Evolutionary conservation across 2,888 invertebrate genomes (phyloP).

Genomic region (Magallana nippona): DNA sequence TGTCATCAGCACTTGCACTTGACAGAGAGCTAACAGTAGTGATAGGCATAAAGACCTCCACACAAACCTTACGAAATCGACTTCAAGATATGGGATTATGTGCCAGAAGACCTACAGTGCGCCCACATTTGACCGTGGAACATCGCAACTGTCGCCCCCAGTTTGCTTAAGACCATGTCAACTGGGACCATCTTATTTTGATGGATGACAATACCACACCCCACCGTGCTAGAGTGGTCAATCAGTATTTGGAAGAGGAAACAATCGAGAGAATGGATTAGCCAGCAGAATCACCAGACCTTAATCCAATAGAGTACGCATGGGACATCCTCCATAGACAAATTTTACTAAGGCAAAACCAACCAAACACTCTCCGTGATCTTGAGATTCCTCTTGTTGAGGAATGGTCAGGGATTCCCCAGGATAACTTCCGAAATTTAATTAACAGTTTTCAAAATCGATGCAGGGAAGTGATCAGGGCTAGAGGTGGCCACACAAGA

Average conservation of each 20-base stretch:
- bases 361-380: constrained; percentile 28
- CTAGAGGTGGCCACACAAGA: constrained; percentile 44
- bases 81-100: constrained; percentile 31
- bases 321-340: constrained; percentile 45
- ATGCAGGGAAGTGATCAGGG: constrained; percentile 41
- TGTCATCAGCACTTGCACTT: no score
- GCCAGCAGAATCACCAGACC: constrained; percentile 30
- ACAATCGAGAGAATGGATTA: constrained; percentile 25
- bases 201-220: constrained; percentile 49
- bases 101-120: constrained; percentile 35
- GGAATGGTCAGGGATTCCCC: constrained; percentile 70
- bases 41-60: no score
- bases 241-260: constrained; percentile 14
- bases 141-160: background rate
- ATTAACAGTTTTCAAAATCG: constrained; percentile 44
- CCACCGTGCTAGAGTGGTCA: constrained; percentile 42
- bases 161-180: background rate
- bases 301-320: constrained; percentile 44
- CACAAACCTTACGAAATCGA: no score
- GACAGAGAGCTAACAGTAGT: no score
- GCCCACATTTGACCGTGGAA: constrained; percentile 32
- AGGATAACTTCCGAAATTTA: background rate
- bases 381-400: constrained; percentile 80
- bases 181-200: constrained; percentile 34
- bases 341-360: background rate